Evolutionary conservation across 2,797 vertebrate species (phyloP).

Genomic region (Hippopotamyrus pictus): DNA sequence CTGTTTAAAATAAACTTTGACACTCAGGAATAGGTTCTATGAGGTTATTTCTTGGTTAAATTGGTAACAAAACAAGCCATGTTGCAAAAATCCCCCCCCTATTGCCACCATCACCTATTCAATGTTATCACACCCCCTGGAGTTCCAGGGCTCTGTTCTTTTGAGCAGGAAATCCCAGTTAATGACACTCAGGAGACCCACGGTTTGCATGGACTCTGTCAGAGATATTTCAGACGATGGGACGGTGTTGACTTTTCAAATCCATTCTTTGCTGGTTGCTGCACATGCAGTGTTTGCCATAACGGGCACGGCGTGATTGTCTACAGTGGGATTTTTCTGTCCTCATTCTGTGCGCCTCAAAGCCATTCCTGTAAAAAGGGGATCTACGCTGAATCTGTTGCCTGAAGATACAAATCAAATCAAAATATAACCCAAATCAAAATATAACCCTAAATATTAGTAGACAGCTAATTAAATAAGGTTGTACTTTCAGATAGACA

Average conservation of each 20-base stretch:
- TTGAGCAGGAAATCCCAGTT: slow-evolving; percentile 44
- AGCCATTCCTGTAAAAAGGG: not conserved
- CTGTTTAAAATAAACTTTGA: not conserved
- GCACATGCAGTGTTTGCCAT: not conserved
- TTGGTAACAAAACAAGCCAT: slow-evolving; percentile 26
- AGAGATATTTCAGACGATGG: slow-evolving; percentile 25
- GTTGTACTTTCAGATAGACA: not conserved
- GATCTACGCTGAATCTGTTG: not conserved
- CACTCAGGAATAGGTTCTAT: not conserved
- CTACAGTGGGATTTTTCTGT: not conserved
- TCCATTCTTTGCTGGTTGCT: not conserved
- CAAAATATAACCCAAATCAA: not conserved
- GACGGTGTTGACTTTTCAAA: not conserved
- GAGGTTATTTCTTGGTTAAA: slow-evolving; percentile 32
- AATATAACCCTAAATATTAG: not conserved
- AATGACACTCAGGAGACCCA: slow-evolving; percentile 43
- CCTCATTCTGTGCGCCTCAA: not conserved
- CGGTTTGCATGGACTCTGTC: slow-evolving; percentile 53
- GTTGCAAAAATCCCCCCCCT: slow-evolving; percentile 23
- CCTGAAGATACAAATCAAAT: not conserved
- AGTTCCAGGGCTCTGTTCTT: slow-evolving; percentile 54
- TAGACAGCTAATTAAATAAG: not conserved
- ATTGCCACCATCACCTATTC: not conserved
- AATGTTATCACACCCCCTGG: slow-evolving; percentile 39
- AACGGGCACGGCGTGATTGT: not conserved